These are phyloP conservation scores for Araneus ventricosus DNA, from an alignment of 1,140 invertebrate genomes.

Conservation along the genomic window DNA sequence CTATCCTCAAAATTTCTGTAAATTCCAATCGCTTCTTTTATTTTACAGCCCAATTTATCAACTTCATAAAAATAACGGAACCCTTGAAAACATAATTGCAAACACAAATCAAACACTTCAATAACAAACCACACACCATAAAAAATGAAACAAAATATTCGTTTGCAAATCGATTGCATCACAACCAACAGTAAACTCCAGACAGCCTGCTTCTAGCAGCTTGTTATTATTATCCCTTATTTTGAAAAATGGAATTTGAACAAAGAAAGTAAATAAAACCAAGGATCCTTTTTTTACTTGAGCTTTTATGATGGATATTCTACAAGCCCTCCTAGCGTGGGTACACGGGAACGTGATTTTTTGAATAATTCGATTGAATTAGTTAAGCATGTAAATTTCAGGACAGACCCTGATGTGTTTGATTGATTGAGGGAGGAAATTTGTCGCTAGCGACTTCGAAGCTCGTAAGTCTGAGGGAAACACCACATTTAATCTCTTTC, in stretches of 20 bases:
- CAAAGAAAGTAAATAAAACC: neutral
- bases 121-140: neutral
- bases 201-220: neutral
- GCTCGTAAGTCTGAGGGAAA: conserved; percentile 26
- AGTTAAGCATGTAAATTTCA: conserved; percentile 22
- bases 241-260: neutral
- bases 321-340: neutral
- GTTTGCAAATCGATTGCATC: neutral
- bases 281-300: neutral
- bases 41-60: too few species aligned
- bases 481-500: conserved; percentile 38
- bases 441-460: conserved; percentile 35
- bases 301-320: neutral
- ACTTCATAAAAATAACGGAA: too few species aligned
- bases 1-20: too few species aligned
- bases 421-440: conserved; percentile 35
- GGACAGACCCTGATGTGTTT: conserved; percentile 5
- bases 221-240: neutral
- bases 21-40: too few species aligned
- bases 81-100: neutral
- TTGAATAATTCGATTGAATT: neutral
- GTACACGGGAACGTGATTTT: neutral
- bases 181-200: neutral
- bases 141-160: neutral
- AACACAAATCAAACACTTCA: neutral